Percentiles rank a stretch among this genome's conserved stretches.
These are phyloP conservation scores for Zaprionus lineosus DNA, from an alignment of 2,888 invertebrate genomes.

Conservation along the genomic window DNA sequence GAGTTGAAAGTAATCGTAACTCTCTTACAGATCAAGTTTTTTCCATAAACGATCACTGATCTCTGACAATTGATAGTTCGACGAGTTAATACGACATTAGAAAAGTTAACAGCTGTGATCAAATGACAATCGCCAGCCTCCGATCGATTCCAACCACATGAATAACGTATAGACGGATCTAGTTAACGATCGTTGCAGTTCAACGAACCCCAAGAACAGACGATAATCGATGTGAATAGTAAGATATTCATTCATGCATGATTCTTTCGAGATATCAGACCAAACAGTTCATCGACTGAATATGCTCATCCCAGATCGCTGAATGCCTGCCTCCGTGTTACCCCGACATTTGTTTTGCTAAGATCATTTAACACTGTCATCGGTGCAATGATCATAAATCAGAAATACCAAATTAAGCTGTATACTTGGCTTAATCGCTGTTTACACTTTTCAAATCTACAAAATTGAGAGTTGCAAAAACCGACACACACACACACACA, in stretches of 20 bases:
- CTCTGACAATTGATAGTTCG: slow-evolving; percentile 36
- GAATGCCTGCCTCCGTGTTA: slow-evolving; percentile 52
- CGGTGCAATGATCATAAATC: slow-evolving; percentile 47
- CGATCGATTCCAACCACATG: slow-evolving; percentile 24
- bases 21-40: slow-evolving; percentile 3
- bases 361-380: slow-evolving; percentile 58
- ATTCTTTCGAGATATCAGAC: slow-evolving; percentile 10
- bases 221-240: slow-evolving; percentile 28
- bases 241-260: slow-evolving; percentile 11
- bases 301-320: slow-evolving; percentile 37
- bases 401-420: slow-evolving; percentile 9
- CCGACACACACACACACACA: too few species aligned
- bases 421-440: too few species aligned
- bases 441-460: too few species aligned
- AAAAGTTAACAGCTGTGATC: slow-evolving; percentile 26
- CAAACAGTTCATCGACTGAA: slow-evolving; percentile 36
- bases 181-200: slow-evolving; percentile 31
- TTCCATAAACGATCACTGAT: slow-evolving; percentile 28
- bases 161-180: slow-evolving; percentile 19
- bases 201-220: slow-evolving; percentile 31
- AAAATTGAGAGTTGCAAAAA: slow-evolving; percentile 5
- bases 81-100: slow-evolving; percentile 37
- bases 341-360: slow-evolving; percentile 37
- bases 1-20: slow-evolving; percentile 24
- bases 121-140: slow-evolving; percentile 26